Base-by-base conservation (phyloP, 2,113 vertebrate species). In the Pycnonotus jocosus region DNA sequence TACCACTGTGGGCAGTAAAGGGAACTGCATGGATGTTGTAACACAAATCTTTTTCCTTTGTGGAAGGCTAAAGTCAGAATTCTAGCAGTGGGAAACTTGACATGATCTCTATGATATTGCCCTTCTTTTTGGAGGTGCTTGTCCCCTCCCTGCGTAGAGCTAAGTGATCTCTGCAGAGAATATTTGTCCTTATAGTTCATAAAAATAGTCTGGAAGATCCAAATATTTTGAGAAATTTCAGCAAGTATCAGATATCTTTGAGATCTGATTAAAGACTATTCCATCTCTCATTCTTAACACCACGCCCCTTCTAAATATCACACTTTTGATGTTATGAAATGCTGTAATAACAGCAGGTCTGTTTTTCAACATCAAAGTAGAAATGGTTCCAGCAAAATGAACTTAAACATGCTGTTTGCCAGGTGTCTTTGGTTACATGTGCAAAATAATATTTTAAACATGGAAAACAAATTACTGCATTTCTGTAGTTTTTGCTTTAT, bases 151-250 rank as follows among this genome's bases (percentile, higher is more conserved):
- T 87, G 42, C 5, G 1, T 72, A 86, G 65, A 45, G 30, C 45
- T 62, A 56, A 91, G 44, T 79, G 28, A 80, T 91, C 66, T 85
- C 79, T 81, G 81, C 45, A 56, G 94, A 96, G 58, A 90, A 10
- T 93, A 83, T 95, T 95, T 95, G 62, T 80, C 51, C 85, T 90
- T 78, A 60, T 6, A 12, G 85, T 79, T 95, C 81, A 74, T 94
- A 81, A 95, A 96, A 96, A 96, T 90, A 96, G 51, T 48, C 71
- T 73, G 44, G 44, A 81, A 88, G 79, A 94, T 66, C 19, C 86
- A 95, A 97, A 94, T 97, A 96, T 96, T 96, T 96, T 96, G 88
- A 92, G 68, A 72, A 73, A 78, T 74, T 58, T 89, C 56, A 42
- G 37, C 71, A 73, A 81, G 94, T 78, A 61, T 94, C 92, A 53